Evolutionary conservation across 2,797 vertebrate species (phyloP), one percentile per base, ranked within the genome.

Genomic region (Tragopan temminckii): DNA sequence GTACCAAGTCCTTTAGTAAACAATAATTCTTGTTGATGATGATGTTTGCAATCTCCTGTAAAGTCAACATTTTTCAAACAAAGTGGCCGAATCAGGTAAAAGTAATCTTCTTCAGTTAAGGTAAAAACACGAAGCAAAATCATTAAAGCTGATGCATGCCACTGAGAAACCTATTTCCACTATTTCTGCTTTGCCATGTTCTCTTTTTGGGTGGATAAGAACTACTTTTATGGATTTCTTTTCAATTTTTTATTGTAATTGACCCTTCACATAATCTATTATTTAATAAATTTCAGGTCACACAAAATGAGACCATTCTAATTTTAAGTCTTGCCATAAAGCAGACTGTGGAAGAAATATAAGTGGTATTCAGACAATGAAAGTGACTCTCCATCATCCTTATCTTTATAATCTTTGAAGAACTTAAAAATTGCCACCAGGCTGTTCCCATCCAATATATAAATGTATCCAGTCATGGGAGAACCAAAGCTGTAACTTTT

Each of bases 41-140:
- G 46, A 78, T 29, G 20, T 31, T 69, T 83, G 35, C 45, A 68
- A 75, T 93, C 80, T 95, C 57, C 87, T 69, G 71, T 74, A 70
- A 89, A 90, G 62, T 50, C 66, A 82, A 71, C 53, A 88, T 90
- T 80, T 93, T 89, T 94, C 79, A 88, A 38, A 36, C 18, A 29
- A 92, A 85, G 35, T 71, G 21, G 40, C 55, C 74, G 72, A 88
- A 82, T 68, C 48, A 58, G 64, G 27, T 70, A 63, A 85, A 92
- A 24, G 6, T 59, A 75, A 83, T 80, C 58, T 81, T 75, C 66
- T 52, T 87, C 66, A 68, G 18, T 48, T 80, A 71, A 80, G 61
- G 76, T 12, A 91, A 92, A 91, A 89, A 23, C 58, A 57, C 21
- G 31, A 88, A 33, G 77, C 80, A 45, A 89, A 53, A 62, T 38